Base-by-base conservation (phyloP, 1,140 invertebrate genomes). In the Nixonia krombeini region DNA sequence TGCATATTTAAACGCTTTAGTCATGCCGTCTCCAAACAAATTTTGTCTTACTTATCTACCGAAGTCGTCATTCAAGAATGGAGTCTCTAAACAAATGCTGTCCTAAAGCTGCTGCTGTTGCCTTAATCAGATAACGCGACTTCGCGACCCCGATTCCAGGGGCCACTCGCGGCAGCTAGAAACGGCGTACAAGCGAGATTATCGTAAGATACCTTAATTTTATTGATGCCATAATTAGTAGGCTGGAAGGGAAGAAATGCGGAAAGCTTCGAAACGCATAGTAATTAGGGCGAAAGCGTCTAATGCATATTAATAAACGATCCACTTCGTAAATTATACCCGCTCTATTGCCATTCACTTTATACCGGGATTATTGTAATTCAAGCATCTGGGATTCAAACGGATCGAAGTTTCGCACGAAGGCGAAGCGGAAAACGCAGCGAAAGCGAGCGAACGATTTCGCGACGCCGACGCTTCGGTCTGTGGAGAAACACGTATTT, bases 1-100 rank as follows among this genome's bases (percentile, higher is more conserved):
- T n/a, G n/a, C n/a, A n/a, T n/a, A n/a, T n/a, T n/a, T n/a, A n/a
- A n/a, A n/a, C n/a, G n/a, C n/a, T n/a, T n/a, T n/a, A n/a, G n/a
- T n/a, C n/a, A n/a, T n/a, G n/a, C 10, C 4, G 47, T 16, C 41
- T 59, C 23, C 9, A 33, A 26, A 45, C 44, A 55, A 55, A 55
- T 63, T 66, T 63, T 62, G 52, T n/a, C 65, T 66, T 66, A 31
- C 62, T 66, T 63, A 66, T 71, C 68, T 71, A 26, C 45, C 51
- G 51, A 71, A 46, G 33, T 44, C 35, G 62, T 58, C 59, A 62
- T 71, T 71, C 58, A 46, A 38, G 61, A 63, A 66, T 53, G 38
- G 37, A 63, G 62, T 65, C 62, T 70, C 57, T 66, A 66, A 70
- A 70, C 68, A 70, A 70, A 70, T 70, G 61, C 51, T 61, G 61